Evolutionary conservation across 2,888 invertebrate genomes (phyloP).

Genomic region (Drosophila lutescens): DNA sequence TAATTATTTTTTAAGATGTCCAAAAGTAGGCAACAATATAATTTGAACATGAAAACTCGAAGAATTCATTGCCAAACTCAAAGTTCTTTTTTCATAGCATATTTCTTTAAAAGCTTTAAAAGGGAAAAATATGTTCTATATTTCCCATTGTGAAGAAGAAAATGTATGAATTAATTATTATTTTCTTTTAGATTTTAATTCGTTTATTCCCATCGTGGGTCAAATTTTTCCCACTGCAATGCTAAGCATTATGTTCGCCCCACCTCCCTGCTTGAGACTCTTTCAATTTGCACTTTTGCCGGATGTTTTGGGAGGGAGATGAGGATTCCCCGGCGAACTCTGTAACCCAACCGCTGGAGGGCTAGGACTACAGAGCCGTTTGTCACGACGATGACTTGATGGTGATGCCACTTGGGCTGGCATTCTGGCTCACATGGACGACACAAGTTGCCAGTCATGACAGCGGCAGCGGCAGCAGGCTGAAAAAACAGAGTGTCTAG

Average conservation of each 20-base stretch:
- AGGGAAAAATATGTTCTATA: too few species aligned
- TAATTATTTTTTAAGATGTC: too few species aligned
- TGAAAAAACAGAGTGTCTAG: conserved; percentile 18
- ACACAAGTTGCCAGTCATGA: conserved; percentile 27
- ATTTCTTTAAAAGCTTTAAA: too few species aligned
- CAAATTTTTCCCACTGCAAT: conserved; percentile 1
- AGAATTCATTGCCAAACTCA: too few species aligned
- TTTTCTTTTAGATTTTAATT: too few species aligned
- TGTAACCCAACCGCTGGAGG: conserved; percentile 12
- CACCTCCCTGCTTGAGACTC: conserved; percentile 4
- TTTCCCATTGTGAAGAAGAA: too few species aligned
- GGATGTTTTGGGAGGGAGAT: conserved; percentile 5
- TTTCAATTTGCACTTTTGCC: conserved; percentile 25
- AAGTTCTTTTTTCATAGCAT: too few species aligned
- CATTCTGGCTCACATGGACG: conserved; percentile 14
- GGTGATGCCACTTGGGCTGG: conserved; percentile 40
- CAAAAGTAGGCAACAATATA: too few species aligned
- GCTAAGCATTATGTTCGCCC: neutral
- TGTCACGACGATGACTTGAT: conserved; percentile 36
- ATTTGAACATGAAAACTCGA: too few species aligned
- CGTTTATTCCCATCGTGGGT: neutral
- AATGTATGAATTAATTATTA: too few species aligned
- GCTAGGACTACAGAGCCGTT: conserved; percentile 14
- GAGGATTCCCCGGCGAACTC: conserved; percentile 5
- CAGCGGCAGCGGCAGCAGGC: neutral